These are phyloP conservation scores for Todiramphus chloris DNA, from an alignment of 2,113 vertebrate species.

Conservation along the genomic window DNA sequence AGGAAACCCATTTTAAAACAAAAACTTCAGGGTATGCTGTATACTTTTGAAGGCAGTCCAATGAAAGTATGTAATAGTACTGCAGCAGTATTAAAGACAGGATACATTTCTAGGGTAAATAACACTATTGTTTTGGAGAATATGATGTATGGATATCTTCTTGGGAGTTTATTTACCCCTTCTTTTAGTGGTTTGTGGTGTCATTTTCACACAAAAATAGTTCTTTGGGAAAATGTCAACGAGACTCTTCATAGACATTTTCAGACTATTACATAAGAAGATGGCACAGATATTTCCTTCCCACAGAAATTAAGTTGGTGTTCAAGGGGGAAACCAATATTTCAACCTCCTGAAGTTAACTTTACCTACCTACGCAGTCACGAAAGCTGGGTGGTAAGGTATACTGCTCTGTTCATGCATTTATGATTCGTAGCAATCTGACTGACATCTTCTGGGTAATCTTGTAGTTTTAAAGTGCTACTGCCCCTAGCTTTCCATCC, in stretches of 20 bases:
- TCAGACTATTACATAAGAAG: conserved; percentile 15
- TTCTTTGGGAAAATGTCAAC: background rate
- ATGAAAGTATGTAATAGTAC: background rate
- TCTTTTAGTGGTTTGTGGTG: background rate
- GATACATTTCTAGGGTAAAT: background rate
- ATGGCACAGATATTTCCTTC: background rate
- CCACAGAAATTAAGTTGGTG: conserved; percentile 1
- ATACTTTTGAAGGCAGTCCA: background rate
- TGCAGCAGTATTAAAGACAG: background rate
- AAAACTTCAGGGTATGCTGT: background rate
- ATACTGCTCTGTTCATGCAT: background rate
- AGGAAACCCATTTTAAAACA: background rate
- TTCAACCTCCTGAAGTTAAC: background rate
- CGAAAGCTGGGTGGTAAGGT: background rate
- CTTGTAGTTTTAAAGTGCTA: background rate
- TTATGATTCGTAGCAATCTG: background rate
- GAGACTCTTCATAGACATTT: background rate
- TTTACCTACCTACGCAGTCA: background rate
- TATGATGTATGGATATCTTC: background rate
- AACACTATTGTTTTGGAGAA: background rate
- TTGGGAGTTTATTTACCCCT: background rate
- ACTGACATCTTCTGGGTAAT: background rate
- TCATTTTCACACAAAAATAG: background rate
- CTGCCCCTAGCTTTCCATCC: background rate
- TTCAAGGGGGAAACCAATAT: background rate